Conservation (phyloP, 2,888 invertebrate genomes). For the Drosophila suboccidentalis region DNA sequence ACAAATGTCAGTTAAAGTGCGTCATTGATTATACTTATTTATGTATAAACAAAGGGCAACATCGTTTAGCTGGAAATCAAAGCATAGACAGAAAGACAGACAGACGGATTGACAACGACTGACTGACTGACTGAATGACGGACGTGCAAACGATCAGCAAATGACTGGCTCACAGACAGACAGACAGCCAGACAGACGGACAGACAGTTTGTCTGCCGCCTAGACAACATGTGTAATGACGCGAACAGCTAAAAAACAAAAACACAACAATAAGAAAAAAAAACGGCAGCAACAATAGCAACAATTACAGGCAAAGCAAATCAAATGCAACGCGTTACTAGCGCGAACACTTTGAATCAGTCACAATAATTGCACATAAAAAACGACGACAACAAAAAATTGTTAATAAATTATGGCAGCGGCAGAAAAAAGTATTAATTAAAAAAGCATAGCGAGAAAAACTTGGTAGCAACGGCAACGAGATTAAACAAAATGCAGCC, state of each 20-base stretch:
- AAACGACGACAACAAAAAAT: slow-evolving; percentile 49
- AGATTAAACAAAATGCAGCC: slow-evolving; percentile 47
- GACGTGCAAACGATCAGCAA: slow-evolving; percentile 44
- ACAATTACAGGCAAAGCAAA: slow-evolving; percentile 75
- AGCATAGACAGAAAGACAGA: slow-evolving; percentile 37
- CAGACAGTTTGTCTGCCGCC: slow-evolving; percentile 56
- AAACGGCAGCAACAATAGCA: slow-evolving; percentile 60
- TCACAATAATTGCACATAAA: slow-evolving; percentile 69
- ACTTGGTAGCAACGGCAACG: slow-evolving; percentile 60
- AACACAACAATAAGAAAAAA: slow-evolving; percentile 15
- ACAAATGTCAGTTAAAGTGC: slow-evolving; percentile 77
- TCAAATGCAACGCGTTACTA: slow-evolving; percentile 80
- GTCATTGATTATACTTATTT: slow-evolving; percentile 55
- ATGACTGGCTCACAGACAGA: slow-evolving; percentile 31
- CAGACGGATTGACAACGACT: slow-evolving; percentile 38
- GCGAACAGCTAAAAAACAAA: slow-evolving; percentile 52
- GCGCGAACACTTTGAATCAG: slow-evolving; percentile 66
- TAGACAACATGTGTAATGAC: slow-evolving; percentile 76
- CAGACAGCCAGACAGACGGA: slow-evolving; percentile 26
- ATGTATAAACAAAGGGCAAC: slow-evolving; percentile 66
- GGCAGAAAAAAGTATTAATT: slow-evolving; percentile 69
- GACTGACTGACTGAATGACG: slow-evolving; percentile 35
- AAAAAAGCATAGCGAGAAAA: slow-evolving; percentile 65
- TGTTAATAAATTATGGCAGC: slow-evolving; percentile 72
- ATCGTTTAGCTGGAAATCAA: slow-evolving; percentile 56